Conservation (phyloP, 2,797 vertebrate genomes). For the Melanotaenia nigrans region DNA sequence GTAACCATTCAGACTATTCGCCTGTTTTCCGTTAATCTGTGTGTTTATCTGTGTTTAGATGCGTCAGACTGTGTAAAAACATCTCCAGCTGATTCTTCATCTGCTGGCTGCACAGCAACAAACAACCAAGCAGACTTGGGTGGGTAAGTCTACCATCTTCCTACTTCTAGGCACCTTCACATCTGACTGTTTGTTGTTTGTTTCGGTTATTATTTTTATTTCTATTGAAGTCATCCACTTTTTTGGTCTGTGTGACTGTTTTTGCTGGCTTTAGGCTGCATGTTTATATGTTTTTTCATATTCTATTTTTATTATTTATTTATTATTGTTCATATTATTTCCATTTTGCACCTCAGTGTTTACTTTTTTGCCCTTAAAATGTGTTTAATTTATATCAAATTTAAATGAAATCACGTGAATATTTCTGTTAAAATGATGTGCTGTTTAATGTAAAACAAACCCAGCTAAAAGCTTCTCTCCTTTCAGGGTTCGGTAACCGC, state of each 20-base stretch:
- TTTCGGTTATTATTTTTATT: neutral
- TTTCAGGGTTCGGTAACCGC: conserved; percentile 90
- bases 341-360: no score
- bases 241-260: conserved; percentile 3
- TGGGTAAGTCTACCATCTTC: conserved; percentile 70
- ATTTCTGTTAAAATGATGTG: neutral
- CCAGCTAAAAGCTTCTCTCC: conserved; percentile 23
- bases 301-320: no score
- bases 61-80: conserved; percentile 61
- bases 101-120: conserved; percentile 50
- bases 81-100: conserved; percentile 55
- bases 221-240: conserved; percentile 25
- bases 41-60: conserved; percentile 45
- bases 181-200: neutral
- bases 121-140: conserved; percentile 71
- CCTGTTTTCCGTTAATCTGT: conserved; percentile 4
- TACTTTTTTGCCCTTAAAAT: no score
- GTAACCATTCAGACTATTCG: neutral
- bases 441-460: conserved; percentile 1
- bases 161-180: neutral
- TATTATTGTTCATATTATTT: no score
- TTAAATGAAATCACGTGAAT: neutral
- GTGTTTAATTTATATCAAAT: neutral
- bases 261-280: conserved; percentile 25
- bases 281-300: neutral